Evolutionary conservation across 2,113 vertebrate species (phyloP), one percentile per base, ranked within the genome.

Genomic region (Eulemur rufifrons): DNA sequence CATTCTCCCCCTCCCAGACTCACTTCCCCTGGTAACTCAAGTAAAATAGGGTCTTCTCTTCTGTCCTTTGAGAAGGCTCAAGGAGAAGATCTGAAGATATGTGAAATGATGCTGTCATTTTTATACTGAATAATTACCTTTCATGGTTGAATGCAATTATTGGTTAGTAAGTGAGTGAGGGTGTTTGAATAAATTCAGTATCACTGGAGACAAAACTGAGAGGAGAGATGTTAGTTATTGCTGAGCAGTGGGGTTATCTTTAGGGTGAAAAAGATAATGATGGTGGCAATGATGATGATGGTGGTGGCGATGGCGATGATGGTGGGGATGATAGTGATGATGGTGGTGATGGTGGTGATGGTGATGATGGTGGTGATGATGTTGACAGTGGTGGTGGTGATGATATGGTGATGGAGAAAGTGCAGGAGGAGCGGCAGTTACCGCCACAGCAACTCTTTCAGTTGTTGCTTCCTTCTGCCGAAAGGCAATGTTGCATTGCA

Each of bases 251-350:
- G 6, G 25, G 39, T 73, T 18, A 10, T 18, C 45, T 18, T 71
- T 29, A 63, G 11, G 10, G 59, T 81, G 64, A 69, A 64, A 61
- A 68, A 9, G 45, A 50, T 64, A 32, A 15, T 9, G 2, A 13
- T 27, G 61, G 8, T n/a, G 42, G 10, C 50, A 15, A 10, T n/a
- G 50, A 54, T 5, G 34, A 23, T 14, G 25, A 17, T 47, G 64
- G 42, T 21, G 54, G 8, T 61, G 23, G 3, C 25, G 23, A 8
- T 59, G 56, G 20, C 7, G 56, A 21, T n/a, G 34, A 7, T 20
- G 34, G 2, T 3, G 7, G 4, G 3, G n/a, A 10, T 37, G 23
- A 9, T 25, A 8, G 9, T 11, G 23, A 21, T 25, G 7, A 27
- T 23, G 39, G 8, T 18, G 52, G 12, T 0, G 23, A 23, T 54